A percentile compares a stretch with the other conserved stretches of the same genome.
Evolutionary conservation across 64 coral and sea anemone species (phyloP).

Genomic region (Montipora capricornis): DNA sequence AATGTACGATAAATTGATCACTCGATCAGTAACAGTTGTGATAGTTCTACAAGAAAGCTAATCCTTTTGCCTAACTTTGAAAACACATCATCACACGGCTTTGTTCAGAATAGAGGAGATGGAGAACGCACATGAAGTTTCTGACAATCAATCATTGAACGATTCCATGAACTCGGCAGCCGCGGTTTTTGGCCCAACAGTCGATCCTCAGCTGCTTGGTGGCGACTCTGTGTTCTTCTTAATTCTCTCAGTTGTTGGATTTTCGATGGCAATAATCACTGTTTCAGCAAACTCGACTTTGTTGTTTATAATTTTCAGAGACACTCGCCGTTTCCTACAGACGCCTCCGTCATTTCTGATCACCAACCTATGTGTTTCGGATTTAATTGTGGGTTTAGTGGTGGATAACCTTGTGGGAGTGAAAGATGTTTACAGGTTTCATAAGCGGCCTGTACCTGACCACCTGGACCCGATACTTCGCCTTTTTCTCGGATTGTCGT

Average conservation of each 20-base stretch:
- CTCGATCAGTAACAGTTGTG: too few relatives aligned
- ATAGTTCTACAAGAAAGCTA: too few relatives aligned
- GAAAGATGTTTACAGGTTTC: conserved; percentile 32
- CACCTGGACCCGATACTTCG: neutral
- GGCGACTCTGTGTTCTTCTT: neutral
- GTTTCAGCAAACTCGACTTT: neutral
- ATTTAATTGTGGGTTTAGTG: conserved; percentile 2
- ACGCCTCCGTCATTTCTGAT: conserved; percentile 35
- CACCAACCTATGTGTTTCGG: conserved; percentile 25
- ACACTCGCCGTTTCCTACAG: conserved; percentile 20
- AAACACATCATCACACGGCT: too few relatives aligned
- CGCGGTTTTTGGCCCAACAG: neutral
- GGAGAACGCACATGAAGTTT: too few relatives aligned
- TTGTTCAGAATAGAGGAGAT: too few relatives aligned
- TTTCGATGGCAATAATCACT: neutral
- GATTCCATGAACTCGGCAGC: neutral
- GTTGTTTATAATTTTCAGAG: conserved; percentile 35
- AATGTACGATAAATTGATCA: too few relatives aligned
- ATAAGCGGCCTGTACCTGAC: neutral
- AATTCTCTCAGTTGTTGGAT: conserved; percentile 1
- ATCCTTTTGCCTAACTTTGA: neutral
- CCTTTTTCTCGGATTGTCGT: conserved; percentile 4
- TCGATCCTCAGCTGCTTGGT: neutral
- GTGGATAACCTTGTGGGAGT: conserved; percentile 1
- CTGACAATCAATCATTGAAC: neutral